Percentiles rank a stretch among this genome's conserved stretches.
Evolutionary conservation across 2,797 vertebrate genomes (phyloP).

Genomic region (Pipistrellus kuhlii): DNA sequence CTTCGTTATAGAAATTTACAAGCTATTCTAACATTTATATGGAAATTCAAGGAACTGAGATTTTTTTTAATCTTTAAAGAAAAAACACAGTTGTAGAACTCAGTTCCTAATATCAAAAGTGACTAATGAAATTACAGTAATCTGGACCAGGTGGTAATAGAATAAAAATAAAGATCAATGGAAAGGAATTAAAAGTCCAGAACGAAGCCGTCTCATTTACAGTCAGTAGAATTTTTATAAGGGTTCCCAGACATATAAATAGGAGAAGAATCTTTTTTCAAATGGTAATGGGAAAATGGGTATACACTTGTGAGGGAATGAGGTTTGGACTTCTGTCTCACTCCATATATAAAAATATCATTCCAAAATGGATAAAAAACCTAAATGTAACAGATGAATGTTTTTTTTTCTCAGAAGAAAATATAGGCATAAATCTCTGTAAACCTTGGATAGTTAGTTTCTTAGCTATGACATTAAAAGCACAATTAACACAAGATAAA

Average conservation of each 20-base stretch:
- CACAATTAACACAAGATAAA: background rate
- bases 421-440: background rate
- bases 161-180: background rate
- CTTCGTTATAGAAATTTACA: background rate
- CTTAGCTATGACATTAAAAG: background rate
- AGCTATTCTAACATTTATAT: background rate
- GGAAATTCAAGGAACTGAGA: background rate
- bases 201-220: background rate
- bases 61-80: background rate
- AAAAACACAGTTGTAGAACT: background rate
- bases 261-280: background rate
- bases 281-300: background rate
- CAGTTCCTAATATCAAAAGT: background rate
- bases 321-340: background rate
- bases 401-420: background rate
- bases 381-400: background rate
- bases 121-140: background rate
- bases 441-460: background rate
- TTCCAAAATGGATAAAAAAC: background rate
- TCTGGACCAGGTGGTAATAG: background rate
- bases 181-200: background rate
- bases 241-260: background rate
- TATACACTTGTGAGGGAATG: background rate
- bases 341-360: background rate
- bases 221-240: background rate